Evolutionary conservation across 2,113 vertebrate genomes (phyloP).

Genomic region (Corythornis vintsioides): DNA sequence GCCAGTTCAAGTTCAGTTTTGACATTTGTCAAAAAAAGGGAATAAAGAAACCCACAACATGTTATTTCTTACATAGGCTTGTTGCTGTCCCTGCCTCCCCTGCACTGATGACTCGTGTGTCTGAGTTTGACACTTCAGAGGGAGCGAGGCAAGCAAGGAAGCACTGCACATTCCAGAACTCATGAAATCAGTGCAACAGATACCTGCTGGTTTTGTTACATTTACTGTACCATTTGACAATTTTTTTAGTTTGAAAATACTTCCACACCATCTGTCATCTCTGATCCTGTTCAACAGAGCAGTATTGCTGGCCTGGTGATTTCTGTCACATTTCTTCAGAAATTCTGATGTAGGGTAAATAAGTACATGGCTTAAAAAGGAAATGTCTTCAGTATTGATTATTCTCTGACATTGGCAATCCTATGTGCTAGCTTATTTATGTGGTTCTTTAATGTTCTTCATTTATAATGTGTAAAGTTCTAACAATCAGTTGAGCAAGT

Average conservation of each 20-base stretch:
- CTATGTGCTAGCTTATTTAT: not conserved
- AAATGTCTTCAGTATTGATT: not conserved
- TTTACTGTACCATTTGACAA: not conserved
- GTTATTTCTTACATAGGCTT: accelerated
- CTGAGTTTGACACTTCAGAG: not conserved
- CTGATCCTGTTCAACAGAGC: not conserved
- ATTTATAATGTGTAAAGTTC: not conserved
- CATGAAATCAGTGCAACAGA: not conserved
- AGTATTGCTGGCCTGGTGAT: not conserved
- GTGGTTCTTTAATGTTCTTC: not conserved
- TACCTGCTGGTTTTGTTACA: not conserved
- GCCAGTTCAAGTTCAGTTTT: not conserved
- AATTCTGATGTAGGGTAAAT: not conserved
- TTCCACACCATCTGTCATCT: not conserved
- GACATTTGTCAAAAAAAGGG: not conserved
- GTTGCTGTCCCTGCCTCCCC: not conserved
- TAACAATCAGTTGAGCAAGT: not conserved
- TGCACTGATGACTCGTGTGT: not conserved
- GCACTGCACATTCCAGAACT: not conserved
- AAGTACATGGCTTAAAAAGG: not conserved
- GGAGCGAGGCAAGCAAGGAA: not conserved
- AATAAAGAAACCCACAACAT: not conserved
- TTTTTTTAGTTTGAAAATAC: not conserved
- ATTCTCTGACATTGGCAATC: not conserved
- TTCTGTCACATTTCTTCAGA: not conserved